These are phyloP conservation scores for Palythoa grandis DNA, from an alignment of 92 coral and sea anemone genomes.

Conservation along the genomic window DNA sequence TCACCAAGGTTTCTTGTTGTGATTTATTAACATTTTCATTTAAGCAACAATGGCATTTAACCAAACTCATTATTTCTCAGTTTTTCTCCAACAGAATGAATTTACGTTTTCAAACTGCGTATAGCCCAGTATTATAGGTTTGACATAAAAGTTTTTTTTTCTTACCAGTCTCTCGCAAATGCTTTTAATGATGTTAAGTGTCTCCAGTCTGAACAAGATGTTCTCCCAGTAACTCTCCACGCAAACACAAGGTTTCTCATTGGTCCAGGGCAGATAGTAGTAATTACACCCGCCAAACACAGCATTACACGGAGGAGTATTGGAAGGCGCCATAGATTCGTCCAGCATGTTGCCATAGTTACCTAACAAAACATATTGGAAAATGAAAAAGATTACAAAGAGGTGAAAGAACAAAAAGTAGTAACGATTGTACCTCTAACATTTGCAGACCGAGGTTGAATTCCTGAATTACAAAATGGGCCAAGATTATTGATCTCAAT, in stretches of 20 bases:
- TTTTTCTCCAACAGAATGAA: background rate
- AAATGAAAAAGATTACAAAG: background rate
- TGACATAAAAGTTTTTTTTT: no score
- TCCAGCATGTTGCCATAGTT: constrained; percentile 98
- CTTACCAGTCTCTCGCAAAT: constrained; percentile 87
- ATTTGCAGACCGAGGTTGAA: no score
- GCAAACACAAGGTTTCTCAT: constrained; percentile 91
- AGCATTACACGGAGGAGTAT: constrained; percentile 93
- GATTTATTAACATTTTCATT: no score
- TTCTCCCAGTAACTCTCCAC: constrained; percentile 98
- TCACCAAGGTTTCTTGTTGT: no score
- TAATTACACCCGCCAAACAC: constrained; percentile 90
- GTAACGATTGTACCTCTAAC: no score
- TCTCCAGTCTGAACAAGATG: constrained; percentile 87
- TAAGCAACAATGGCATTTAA: background rate
- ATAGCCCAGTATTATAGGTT: background rate
- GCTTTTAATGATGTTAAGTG: constrained; percentile 70
- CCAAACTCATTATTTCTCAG: no score
- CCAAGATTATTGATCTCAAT: no score
- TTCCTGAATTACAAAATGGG: no score
- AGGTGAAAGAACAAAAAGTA: background rate
- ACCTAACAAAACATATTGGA: constrained; percentile 49
- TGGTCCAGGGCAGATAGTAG: constrained; percentile 91
- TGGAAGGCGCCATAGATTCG: constrained; percentile 93
- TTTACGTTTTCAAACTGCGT: no score